These are phyloP conservation scores for Mechanitis messenoides DNA, from an alignment of 2,888 invertebrate genomes.

Conservation along the genomic window DNA sequence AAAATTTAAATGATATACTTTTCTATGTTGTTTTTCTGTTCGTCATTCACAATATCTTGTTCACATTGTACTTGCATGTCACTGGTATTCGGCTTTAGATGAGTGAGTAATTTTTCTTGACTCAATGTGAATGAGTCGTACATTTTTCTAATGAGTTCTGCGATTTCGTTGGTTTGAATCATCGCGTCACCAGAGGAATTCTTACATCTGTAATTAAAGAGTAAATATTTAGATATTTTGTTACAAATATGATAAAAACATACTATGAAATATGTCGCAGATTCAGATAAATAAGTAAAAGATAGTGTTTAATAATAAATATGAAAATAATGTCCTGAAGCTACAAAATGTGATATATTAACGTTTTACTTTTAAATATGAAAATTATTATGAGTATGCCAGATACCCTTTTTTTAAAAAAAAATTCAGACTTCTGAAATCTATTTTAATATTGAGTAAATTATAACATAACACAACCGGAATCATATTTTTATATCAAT, in stretches of 20 bases:
- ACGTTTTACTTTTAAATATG: too few relatives aligned
- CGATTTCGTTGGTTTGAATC: slow-evolving; percentile 56
- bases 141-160: slow-evolving; percentile 63
- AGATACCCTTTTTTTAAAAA: too few relatives aligned
- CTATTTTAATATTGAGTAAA: too few relatives aligned
- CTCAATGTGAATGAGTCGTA: slow-evolving; percentile 58
- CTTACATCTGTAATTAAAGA: slow-evolving; percentile 46
- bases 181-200: slow-evolving; percentile 57
- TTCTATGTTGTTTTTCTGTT: slow-evolving; percentile 7
- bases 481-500: slow-evolving; percentile 30
- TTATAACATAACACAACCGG: slow-evolving; percentile 35
- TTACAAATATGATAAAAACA: too few relatives aligned
- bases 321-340: too few relatives aligned
- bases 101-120: slow-evolving; percentile 51
- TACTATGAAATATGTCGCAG: too few relatives aligned
- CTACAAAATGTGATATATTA: too few relatives aligned
- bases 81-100: slow-evolving; percentile 40
- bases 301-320: too few relatives aligned
- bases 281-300: too few relatives aligned
- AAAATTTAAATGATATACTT: background rate
- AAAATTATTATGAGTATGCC: too few relatives aligned
- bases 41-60: slow-evolving; percentile 9
- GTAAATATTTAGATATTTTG: background rate
- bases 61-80: slow-evolving; percentile 64
- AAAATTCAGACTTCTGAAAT: too few relatives aligned